Evolutionary conservation across 2,888 invertebrate species (phyloP).

Genomic region (Beris chalybata): DNA sequence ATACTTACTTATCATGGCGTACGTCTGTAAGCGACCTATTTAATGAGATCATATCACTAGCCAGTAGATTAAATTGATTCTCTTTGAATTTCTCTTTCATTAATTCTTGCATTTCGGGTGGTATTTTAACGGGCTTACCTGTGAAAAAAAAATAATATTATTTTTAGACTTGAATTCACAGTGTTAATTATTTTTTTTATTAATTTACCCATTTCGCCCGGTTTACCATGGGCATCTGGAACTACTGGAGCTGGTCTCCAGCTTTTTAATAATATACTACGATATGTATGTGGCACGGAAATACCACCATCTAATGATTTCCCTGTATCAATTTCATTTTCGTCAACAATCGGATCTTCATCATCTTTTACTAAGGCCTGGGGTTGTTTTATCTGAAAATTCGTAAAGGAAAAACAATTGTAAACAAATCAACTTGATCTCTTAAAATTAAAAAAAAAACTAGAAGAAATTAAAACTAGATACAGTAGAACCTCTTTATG

Average conservation of each 20-base stretch:
- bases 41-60: conserved; percentile 95
- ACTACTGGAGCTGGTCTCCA: conserved; percentile 77
- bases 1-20: conserved; percentile 82
- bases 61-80: conserved; percentile 98
- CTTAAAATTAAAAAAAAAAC: too few species aligned
- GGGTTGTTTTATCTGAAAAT: conserved; percentile 40
- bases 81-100: conserved; percentile 96
- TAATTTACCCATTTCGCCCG: conserved; percentile 84
- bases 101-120: conserved; percentile 79
- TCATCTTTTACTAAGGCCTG: conserved; percentile 53
- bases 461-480: too few species aligned
- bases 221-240: conserved; percentile 66
- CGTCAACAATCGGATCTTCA: conserved; percentile 54
- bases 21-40: conserved; percentile 95
- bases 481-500: too few species aligned
- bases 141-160: conserved; percentile 37
- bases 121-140: conserved; percentile 84
- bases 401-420: not conserved
- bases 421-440: too few species aligned
- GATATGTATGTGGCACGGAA: conserved; percentile 52
- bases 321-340: conserved; percentile 56
- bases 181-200: conserved; percentile 1
- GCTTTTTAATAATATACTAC: conserved; percentile 60
- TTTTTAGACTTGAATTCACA: not conserved
- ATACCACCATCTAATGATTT: conserved; percentile 53